Percentiles rank a stretch among this genome's conserved stretches.
These are phyloP conservation scores for Cistogaster globosa DNA, from an alignment of 2,888 invertebrate species.

Conservation along the genomic window DNA sequence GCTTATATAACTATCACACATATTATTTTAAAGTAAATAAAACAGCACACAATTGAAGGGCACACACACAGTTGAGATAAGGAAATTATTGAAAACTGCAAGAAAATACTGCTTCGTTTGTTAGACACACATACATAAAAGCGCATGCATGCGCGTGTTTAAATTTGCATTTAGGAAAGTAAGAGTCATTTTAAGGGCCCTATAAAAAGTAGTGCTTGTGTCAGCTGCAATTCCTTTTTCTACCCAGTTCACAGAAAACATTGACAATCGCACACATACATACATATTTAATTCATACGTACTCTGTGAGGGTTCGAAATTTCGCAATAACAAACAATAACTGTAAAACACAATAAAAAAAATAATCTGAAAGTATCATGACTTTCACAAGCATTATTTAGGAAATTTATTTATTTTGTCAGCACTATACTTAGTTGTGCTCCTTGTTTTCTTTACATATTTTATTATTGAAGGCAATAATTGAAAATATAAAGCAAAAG, in stretches of 20 bases:
- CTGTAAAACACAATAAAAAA: slow-evolving; percentile 48
- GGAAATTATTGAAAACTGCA: too few species aligned
- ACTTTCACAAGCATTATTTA: slow-evolving; percentile 59
- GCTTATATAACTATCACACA: too few species aligned
- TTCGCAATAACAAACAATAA: slow-evolving; percentile 51
- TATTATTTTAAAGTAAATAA: too few species aligned
- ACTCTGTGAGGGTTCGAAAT: slow-evolving; percentile 55
- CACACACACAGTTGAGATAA: too few species aligned
- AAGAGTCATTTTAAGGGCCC: slow-evolving; percentile 41
- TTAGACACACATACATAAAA: neutral
- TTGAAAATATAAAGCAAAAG: too few species aligned
- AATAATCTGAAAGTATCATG: slow-evolving; percentile 67
- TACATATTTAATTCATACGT: neutral
- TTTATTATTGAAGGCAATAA: slow-evolving; percentile 2
- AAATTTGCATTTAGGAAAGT: neutral
- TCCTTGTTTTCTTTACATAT: neutral
- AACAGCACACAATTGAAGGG: too few species aligned
- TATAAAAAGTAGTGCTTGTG: slow-evolving; percentile 48
- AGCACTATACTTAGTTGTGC: neutral
- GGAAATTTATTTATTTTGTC: neutral
- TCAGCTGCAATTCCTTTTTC: slow-evolving; percentile 59
- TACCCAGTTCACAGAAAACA: slow-evolving; percentile 17
- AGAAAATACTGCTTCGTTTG: too few species aligned
- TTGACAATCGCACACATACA: slow-evolving; percentile 14
- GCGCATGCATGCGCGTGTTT: too few species aligned